Conservation (phyloP, 1,140 invertebrate species). For the Eueides isabella region DNA sequence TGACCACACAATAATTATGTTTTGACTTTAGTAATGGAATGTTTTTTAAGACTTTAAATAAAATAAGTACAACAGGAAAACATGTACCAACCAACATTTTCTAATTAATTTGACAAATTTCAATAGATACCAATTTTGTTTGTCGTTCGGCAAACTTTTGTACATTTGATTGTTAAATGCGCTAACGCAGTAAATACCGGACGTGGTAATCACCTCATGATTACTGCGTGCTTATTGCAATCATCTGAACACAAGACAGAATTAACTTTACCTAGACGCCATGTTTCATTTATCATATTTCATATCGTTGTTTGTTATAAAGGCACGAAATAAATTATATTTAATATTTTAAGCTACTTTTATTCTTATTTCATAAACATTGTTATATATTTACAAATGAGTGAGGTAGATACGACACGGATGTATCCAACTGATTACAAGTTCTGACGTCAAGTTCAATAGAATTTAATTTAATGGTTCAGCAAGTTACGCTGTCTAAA, state of each 20-base stretch:
- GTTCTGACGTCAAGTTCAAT: constrained; percentile 24
- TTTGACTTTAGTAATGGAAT: not conserved
- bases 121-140: not conserved
- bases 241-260: constrained; percentile 57
- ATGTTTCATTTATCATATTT: constrained; percentile 53
- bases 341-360: not conserved
- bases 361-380: not conserved
- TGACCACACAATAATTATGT: not conserved
- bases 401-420: constrained; percentile 50
- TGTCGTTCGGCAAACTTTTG: constrained; percentile 41
- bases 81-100: not conserved
- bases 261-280: constrained; percentile 68
- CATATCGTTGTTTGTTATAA: not conserved
- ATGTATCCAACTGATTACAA: constrained; percentile 41
- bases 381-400: not conserved
- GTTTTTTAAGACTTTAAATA: not conserved
- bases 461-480: constrained; percentile 59
- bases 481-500: constrained; percentile 40
- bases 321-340: not conserved
- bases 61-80: not conserved
- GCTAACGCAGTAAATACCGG: constrained; percentile 61
- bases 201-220: constrained; percentile 73
- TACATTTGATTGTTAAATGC: constrained; percentile 68
- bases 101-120: not conserved
- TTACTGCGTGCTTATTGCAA: constrained; percentile 70